These are phyloP conservation scores for Cyanoliseus patagonus DNA, from an alignment of 2,113 vertebrate species.

Conservation along the genomic window DNA sequence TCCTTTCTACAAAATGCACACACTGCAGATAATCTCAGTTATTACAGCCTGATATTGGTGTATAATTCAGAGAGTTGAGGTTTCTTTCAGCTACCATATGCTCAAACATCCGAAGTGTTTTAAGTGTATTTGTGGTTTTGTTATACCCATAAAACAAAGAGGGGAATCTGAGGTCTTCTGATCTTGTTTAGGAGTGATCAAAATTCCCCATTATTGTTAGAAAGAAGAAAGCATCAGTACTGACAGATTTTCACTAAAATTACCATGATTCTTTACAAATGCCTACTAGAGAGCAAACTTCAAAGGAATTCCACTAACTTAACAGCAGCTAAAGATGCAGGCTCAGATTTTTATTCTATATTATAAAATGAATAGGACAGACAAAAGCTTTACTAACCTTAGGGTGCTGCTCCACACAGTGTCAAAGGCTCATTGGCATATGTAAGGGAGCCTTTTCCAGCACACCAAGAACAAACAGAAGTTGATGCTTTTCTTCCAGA, in stretches of 20 bases:
- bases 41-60: rapidly evolving
- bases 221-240: background rate
- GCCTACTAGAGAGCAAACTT: background rate
- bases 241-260: conserved; percentile 1
- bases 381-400: background rate
- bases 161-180: background rate
- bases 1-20: background rate
- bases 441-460: background rate
- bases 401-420: background rate
- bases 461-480: background rate
- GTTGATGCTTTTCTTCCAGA: background rate
- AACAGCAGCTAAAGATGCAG: background rate
- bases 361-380: background rate
- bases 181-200: background rate
- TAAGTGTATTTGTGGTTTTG: background rate
- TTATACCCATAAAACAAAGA: background rate
- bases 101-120: background rate
- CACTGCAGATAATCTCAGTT: background rate
- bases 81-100: background rate
- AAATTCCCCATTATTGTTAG: background rate
- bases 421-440: background rate
- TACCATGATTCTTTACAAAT: background rate
- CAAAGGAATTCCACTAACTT: background rate
- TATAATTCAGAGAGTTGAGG: background rate
- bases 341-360: background rate